phyloP scores from a whole-genome alignment of 2,888 invertebrate species.

The Poecilus cupreus region DNA sequence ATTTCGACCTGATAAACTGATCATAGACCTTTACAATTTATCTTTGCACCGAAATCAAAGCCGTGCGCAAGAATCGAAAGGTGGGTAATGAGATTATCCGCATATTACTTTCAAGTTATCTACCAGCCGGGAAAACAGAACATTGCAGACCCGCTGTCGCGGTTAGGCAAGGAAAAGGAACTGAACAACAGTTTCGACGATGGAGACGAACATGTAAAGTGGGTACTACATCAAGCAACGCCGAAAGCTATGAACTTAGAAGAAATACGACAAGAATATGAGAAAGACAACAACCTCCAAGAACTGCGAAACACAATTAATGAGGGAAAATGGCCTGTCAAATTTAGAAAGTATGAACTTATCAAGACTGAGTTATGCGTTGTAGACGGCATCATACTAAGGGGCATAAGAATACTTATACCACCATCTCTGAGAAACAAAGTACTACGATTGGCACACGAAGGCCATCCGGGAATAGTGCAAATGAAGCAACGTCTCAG shows the following conservation, averaged over 20 bases:
- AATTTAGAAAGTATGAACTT: background rate
- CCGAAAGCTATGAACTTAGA: background rate
- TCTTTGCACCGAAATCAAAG: constrained; percentile 6
- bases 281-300: background rate
- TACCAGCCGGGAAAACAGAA: background rate
- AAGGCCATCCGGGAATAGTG: constrained; percentile 60
- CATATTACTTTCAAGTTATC: background rate
- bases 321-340: background rate
- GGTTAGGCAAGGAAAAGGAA: too few relatives aligned
- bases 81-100: constrained; percentile 2
- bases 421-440: constrained; percentile 31
- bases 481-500: background rate
- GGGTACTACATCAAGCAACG: background rate
- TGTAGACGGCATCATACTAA: background rate
- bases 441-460: constrained; percentile 56
- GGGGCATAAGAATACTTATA: constrained; percentile 48
- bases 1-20: constrained; percentile 6
- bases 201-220: background rate
- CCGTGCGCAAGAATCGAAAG: background rate
- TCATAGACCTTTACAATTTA: constrained; percentile 9
- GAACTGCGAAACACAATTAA: background rate
- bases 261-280: background rate
- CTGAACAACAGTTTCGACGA: too few relatives aligned
- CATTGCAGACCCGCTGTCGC: background rate
- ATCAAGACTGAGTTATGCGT: background rate